These are phyloP conservation scores for Mamestra brassicae DNA, from an alignment of 2,888 invertebrate species.

Conservation along the genomic window DNA sequence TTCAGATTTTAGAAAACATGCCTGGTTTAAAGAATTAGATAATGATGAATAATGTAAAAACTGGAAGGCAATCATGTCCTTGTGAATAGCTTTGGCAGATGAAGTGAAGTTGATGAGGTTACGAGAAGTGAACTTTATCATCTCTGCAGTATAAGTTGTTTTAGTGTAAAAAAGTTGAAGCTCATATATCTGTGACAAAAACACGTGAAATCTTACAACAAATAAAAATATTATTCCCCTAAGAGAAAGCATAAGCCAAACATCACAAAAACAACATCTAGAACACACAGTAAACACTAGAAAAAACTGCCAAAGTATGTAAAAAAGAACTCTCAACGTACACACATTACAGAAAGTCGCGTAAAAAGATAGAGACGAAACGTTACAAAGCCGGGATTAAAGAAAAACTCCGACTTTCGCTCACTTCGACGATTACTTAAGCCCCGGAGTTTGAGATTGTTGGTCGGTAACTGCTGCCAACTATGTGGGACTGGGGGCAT, in stretches of 20 bases:
- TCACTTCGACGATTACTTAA: slow-evolving; percentile 63
- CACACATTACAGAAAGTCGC: slow-evolving; percentile 39
- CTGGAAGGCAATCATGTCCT: too few species aligned
- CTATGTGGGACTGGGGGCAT: slow-evolving; percentile 32
- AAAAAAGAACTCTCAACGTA: slow-evolving; percentile 28
- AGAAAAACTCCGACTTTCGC: slow-evolving; percentile 54
- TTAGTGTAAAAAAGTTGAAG: too few species aligned
- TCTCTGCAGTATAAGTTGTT: too few species aligned
- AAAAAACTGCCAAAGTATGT: slow-evolving; percentile 24
- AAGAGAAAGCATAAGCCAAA: neutral
- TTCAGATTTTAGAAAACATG: slow-evolving; percentile 2
- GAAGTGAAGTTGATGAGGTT: too few species aligned
- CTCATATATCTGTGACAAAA: too few species aligned
- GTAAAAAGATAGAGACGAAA: slow-evolving; percentile 58
- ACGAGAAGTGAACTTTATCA: too few species aligned
- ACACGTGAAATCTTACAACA: neutral
- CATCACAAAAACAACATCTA: neutral
- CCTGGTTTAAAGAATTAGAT: too few species aligned
- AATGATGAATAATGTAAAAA: too few species aligned
- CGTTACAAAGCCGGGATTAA: slow-evolving; percentile 61
- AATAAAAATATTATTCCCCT: neutral
- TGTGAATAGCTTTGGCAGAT: too few species aligned
- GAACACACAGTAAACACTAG: slow-evolving; percentile 23
- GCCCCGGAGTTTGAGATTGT: slow-evolving; percentile 50
- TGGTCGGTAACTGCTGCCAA: slow-evolving; percentile 37